phyloP scores from a whole-genome alignment of 2,888 invertebrate species.

The Deroplatys truncata region DNA sequence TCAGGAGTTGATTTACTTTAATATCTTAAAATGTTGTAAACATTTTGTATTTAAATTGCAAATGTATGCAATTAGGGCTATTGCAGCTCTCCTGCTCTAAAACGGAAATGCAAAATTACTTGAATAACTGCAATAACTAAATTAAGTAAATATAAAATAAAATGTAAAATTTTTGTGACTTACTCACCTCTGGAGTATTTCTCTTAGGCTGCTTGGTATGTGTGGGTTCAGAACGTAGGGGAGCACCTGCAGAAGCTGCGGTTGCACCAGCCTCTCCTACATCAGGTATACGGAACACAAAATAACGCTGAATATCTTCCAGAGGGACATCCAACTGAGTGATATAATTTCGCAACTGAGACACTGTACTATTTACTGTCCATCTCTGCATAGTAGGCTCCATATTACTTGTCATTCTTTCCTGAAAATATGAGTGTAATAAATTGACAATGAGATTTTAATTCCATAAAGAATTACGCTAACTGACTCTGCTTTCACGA shows the following conservation, averaged over 20 bases:
- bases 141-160: too few species aligned
- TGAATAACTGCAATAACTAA: too few species aligned
- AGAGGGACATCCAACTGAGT: conserved; percentile 27
- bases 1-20: too few species aligned
- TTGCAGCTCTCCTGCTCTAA: too few species aligned
- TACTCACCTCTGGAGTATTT: conserved; percentile 12
- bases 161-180: too few species aligned
- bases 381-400: conserved; percentile 44
- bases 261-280: background rate
- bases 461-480: too few species aligned
- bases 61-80: too few species aligned
- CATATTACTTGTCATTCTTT: conserved; percentile 40
- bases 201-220: background rate
- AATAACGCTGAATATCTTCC: conserved; percentile 33
- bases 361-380: conserved; percentile 38
- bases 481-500: too few species aligned
- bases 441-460: too few species aligned
- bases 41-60: too few species aligned
- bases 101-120: too few species aligned
- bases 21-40: too few species aligned
- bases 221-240: background rate
- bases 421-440: conserved; percentile 35
- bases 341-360: conserved; percentile 34
- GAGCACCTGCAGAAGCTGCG: background rate
- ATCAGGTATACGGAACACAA: conserved; percentile 31